Conservation (phyloP, 2,797 vertebrate genomes). For the Cossypha caffra region DNA sequence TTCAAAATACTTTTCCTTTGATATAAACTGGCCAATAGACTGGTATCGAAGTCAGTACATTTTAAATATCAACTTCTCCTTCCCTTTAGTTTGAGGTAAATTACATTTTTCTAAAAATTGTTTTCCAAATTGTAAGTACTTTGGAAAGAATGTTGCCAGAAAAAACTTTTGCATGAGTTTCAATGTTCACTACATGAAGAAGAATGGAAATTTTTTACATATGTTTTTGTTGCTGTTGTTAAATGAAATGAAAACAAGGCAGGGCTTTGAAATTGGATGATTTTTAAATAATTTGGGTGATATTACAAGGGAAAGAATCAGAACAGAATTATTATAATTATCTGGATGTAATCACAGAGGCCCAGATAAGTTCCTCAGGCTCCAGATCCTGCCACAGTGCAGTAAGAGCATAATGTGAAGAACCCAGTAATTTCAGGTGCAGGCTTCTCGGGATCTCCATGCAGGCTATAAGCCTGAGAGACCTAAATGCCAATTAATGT, state of each 20-base stretch:
- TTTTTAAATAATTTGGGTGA: neutral
- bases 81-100: neutral
- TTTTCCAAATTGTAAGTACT: neutral
- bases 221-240: neutral
- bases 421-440: neutral
- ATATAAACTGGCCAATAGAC: neutral
- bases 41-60: neutral
- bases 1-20: neutral
- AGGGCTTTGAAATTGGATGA: neutral
- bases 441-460: neutral
- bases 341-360: neutral
- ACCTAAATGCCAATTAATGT: neutral
- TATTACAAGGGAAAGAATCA: neutral
- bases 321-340: neutral
- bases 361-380: neutral
- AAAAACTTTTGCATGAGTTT: neutral
- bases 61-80: neutral
- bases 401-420: neutral
- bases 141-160: neutral
- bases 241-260: neutral
- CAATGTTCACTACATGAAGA: neutral
- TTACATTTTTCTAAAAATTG: neutral
- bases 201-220: neutral
- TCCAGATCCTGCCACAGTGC: neutral
- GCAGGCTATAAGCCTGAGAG: neutral